Conservation (phyloP, 2,797 vertebrate species). For the Loriculus beryllinus region DNA sequence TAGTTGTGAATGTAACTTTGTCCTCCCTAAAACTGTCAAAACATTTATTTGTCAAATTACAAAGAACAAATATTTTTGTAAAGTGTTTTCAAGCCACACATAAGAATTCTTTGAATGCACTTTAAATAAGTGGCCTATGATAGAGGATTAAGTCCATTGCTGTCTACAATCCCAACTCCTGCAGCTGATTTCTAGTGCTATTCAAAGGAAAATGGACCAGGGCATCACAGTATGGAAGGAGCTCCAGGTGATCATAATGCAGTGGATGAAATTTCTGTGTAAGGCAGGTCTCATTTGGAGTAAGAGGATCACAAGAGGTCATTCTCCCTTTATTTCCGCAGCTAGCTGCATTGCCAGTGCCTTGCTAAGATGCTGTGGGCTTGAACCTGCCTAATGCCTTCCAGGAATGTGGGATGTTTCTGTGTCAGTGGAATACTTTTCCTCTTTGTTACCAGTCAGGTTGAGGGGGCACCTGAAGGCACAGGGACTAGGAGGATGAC, state of each 20-base stretch:
- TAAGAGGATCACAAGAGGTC: not conserved
- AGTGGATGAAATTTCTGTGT: not conserved
- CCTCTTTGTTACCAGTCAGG: not conserved
- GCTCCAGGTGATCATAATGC: not conserved
- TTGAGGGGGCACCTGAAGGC: not conserved
- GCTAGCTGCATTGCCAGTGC: not conserved
- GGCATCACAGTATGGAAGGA: not conserved
- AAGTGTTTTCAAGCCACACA: not conserved
- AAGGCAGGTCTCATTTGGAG: not conserved
- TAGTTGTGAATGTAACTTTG: not conserved
- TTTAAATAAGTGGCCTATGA: not conserved
- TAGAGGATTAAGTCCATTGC: not conserved
- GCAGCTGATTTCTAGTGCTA: not conserved
- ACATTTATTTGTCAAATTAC: not conserved
- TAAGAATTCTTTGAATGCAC: not conserved
- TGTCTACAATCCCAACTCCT: not conserved
- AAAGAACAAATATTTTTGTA: not conserved
- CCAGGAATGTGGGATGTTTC: not conserved
- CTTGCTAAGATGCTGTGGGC: not conserved
- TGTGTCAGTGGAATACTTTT: not conserved
- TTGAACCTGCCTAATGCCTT: not conserved
- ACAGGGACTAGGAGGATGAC: not conserved
- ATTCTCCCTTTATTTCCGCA: not conserved
- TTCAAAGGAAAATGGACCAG: not conserved
- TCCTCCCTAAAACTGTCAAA: slow-evolving; percentile 14